Conservation (phyloP, 2,113 vertebrate genomes). For the Thermophis baileyi region DNA sequence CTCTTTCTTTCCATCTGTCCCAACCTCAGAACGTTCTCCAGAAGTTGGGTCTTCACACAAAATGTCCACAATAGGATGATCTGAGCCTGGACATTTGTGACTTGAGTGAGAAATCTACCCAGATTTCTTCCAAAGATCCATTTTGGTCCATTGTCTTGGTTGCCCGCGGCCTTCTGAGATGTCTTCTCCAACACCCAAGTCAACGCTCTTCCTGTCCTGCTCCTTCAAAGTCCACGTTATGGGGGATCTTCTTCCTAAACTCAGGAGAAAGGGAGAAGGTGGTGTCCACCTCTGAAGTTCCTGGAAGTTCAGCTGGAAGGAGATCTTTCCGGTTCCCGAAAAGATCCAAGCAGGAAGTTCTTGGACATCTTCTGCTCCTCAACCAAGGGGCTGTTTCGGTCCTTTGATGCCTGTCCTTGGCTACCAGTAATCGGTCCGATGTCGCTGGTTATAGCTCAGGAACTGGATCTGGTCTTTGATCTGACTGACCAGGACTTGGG, state of each 20-base stretch:
- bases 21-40: background rate
- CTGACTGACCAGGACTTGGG: constrained; percentile 89
- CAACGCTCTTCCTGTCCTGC: background rate
- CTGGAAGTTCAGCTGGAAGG: background rate
- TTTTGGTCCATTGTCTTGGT: background rate
- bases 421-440: constrained; percentile 82
- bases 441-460: constrained; percentile 82
- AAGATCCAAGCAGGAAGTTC: background rate
- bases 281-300: background rate
- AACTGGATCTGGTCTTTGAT: constrained; percentile 89
- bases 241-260: background rate
- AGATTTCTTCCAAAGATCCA: background rate
- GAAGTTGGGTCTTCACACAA: background rate
- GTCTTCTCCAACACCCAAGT: background rate
- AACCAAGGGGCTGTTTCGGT: background rate
- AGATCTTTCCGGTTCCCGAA: background rate
- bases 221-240: background rate
- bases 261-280: background rate
- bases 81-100: background rate
- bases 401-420: constrained; percentile 23
- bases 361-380: background rate
- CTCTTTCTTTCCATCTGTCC: background rate
- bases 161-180: background rate
- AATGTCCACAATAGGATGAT: background rate
- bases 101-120: background rate